Conservation (phyloP, 2,113 vertebrate genomes). For the Chloebia gouldiae region DNA sequence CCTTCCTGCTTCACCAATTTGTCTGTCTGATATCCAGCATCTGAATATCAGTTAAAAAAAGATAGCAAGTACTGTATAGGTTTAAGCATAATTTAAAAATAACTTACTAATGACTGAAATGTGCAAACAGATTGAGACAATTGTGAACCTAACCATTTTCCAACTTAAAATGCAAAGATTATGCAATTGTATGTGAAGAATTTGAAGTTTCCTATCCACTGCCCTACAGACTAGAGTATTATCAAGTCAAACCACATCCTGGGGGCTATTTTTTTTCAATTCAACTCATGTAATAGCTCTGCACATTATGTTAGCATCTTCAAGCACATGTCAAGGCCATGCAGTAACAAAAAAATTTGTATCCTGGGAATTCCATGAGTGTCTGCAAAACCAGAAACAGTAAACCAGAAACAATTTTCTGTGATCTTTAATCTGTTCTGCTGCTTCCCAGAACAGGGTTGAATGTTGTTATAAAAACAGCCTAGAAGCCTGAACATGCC, state of each 20-base stretch:
- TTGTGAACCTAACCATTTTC: background rate
- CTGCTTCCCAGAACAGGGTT: background rate
- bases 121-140: background rate
- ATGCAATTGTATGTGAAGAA: background rate
- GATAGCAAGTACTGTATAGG: background rate
- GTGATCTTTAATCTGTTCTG: slow-evolving; percentile 37
- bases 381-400: background rate
- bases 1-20: background rate
- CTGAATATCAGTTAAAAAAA: background rate
- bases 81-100: background rate
- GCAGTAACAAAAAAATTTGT: background rate
- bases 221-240: background rate
- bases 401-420: slow-evolving; percentile 10
- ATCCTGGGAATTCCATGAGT: background rate
- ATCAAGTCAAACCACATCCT: background rate
- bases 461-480: background rate
- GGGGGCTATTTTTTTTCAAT: background rate
- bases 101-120: background rate
- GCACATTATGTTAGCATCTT: background rate
- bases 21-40: background rate
- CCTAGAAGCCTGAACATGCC: background rate
- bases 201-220: background rate
- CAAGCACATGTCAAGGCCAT: background rate
- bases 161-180: background rate
- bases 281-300: background rate